phyloP scores from a whole-genome alignment of 2,797 vertebrate species.

The Cirrhinus molitorella region DNA sequence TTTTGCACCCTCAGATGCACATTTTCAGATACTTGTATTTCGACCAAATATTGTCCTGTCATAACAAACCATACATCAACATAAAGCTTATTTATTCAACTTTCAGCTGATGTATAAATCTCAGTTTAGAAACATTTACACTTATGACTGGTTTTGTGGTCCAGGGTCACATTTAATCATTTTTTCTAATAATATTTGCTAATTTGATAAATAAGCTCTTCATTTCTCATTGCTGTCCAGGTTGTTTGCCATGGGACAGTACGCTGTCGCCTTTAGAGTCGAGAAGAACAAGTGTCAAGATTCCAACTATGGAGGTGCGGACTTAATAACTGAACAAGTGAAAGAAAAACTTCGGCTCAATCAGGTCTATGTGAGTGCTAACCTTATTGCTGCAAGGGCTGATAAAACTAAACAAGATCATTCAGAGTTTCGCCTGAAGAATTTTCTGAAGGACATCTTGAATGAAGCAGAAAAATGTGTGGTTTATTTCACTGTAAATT shows the following conservation, averaged over 20 bases:
- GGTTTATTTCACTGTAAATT: conserved; percentile 16
- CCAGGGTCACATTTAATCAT: too few relatives aligned
- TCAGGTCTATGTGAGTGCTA: not conserved
- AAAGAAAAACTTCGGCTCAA: fast-evolving
- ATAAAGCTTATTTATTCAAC: too few relatives aligned
- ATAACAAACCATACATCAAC: too few relatives aligned
- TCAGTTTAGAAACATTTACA: too few relatives aligned
- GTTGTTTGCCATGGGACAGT: not conserved
- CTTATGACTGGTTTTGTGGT: too few relatives aligned
- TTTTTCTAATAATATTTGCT: too few relatives aligned
- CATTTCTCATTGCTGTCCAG: not conserved
- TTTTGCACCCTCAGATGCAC: too few relatives aligned
- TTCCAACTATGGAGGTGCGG: not conserved
- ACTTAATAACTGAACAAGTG: not conserved
- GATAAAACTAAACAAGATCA: not conserved
- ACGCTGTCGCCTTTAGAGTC: not conserved
- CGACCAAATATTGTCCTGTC: too few relatives aligned
- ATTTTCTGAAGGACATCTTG: not conserved
- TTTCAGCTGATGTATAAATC: too few relatives aligned
- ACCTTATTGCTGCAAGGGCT: not conserved
- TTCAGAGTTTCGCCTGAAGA: conserved; percentile 13
- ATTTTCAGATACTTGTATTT: too few relatives aligned
- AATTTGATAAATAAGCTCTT: too few relatives aligned
- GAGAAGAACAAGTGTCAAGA: not conserved
- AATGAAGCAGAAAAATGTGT: not conserved